Evolutionary conservation across 2,888 invertebrate species (phyloP).

Genomic region (Thera britannica): DNA sequence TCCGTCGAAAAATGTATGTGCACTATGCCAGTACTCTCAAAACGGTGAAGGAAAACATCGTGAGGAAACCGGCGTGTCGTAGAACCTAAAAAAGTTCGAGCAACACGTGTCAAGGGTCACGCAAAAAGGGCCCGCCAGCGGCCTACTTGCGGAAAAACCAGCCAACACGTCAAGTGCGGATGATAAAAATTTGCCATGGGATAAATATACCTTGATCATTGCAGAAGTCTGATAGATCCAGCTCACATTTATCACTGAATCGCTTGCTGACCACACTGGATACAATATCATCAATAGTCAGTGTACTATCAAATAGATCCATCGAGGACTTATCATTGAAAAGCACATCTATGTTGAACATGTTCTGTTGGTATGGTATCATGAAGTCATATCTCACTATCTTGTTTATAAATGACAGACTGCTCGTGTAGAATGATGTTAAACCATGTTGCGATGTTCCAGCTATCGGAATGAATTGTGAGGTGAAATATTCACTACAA

Average conservation of each 20-base stretch:
- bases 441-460: constrained; percentile 54
- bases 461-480: constrained; percentile 62
- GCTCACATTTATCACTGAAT: constrained; percentile 60
- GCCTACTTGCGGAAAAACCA: too few relatives aligned
- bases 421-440: constrained; percentile 69
- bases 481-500: constrained; percentile 57
- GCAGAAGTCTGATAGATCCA: constrained; percentile 71
- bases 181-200: too few relatives aligned
- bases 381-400: constrained; percentile 70
- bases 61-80: too few relatives aligned
- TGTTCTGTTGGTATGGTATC: constrained; percentile 66
- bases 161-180: too few relatives aligned
- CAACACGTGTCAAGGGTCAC: too few relatives aligned
- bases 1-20: too few relatives aligned
- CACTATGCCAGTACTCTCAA: too few relatives aligned
- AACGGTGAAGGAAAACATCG: too few relatives aligned
- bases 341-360: constrained; percentile 69
- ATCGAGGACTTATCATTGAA: constrained; percentile 68
- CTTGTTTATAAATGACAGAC: constrained; percentile 60
- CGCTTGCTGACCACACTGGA: constrained; percentile 61
- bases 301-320: constrained; percentile 60
- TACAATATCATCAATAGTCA: constrained; percentile 66
- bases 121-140: too few relatives aligned
- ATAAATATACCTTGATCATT: constrained; percentile 64
- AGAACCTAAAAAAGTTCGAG: too few relatives aligned